phyloP scores from a whole-genome alignment of 1,140 invertebrate species.

The Lasaia peninsularis region DNA sequence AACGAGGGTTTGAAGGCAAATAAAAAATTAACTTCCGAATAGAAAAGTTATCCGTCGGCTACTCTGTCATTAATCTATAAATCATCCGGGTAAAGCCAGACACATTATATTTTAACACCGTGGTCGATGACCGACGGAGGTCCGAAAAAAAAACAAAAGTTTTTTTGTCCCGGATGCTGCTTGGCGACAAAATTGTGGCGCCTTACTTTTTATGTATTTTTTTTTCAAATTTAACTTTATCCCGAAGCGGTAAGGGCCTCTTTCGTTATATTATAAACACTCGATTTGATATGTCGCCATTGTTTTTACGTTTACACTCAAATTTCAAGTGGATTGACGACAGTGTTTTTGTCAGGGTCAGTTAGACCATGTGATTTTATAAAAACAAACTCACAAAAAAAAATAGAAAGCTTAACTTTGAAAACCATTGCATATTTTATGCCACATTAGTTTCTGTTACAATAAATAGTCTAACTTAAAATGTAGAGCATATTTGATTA shows the following conservation, averaged over 20 bases:
- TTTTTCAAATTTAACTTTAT: slow-evolving; percentile 27
- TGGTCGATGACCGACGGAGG: slow-evolving; percentile 54
- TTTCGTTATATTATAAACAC: slow-evolving; percentile 16
- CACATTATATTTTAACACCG: slow-evolving; percentile 49
- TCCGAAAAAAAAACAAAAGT: slow-evolving; percentile 32
- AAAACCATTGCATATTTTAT: no score
- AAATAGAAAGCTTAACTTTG: no score
- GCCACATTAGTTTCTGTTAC: no score
- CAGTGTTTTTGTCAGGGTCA: background rate
- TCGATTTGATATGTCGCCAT: slow-evolving; percentile 1
- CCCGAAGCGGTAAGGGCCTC: slow-evolving; percentile 20
- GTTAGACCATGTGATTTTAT: background rate
- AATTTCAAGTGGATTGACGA: background rate
- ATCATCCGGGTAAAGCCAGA: slow-evolving; percentile 45
- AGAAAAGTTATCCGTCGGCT: slow-evolving; percentile 35
- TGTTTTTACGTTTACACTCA: slow-evolving; percentile 5
- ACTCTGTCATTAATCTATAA: slow-evolving; percentile 40
- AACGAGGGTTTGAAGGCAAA: background rate
- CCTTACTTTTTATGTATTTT: slow-evolving; percentile 46
- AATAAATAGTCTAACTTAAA: no score
- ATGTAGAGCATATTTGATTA: no score
- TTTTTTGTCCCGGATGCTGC: slow-evolving; percentile 56
- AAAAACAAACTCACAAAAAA: no score
- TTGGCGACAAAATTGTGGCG: slow-evolving; percentile 60
- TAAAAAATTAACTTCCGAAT: slow-evolving; percentile 28